phyloP scores from a whole-genome alignment of 2,797 vertebrate species.

The Sebastes reedi region DNA sequence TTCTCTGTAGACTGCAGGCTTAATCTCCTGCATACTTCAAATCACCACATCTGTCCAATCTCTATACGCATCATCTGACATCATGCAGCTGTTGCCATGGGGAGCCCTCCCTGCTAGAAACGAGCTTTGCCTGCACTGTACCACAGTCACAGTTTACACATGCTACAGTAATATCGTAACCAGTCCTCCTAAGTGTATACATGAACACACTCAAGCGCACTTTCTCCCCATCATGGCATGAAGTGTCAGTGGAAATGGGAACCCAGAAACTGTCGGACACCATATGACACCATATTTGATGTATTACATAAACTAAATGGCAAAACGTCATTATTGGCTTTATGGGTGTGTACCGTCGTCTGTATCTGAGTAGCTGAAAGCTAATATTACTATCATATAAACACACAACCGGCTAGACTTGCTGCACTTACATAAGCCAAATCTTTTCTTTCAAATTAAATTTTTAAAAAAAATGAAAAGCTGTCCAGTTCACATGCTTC shows the following conservation, averaged over 20 bases:
- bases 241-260: slow-evolving; percentile 1
- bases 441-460: neutral
- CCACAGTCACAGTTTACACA: slow-evolving; percentile 29
- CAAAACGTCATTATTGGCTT: slow-evolving; percentile 7
- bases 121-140: slow-evolving; percentile 31
- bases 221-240: neutral
- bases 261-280: neutral
- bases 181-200: neutral
- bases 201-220: neutral
- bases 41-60: slow-evolving; percentile 66
- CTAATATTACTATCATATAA: neutral
- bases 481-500: neutral
- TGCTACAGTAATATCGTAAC: slow-evolving; percentile 7
- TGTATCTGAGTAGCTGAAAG: neutral
- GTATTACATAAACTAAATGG: slow-evolving; percentile 6
- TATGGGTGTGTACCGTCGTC: neutral
- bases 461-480: neutral
- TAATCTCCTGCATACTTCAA: slow-evolving; percentile 53
- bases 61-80: slow-evolving; percentile 50
- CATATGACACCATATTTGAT: neutral
- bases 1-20: slow-evolving; percentile 36
- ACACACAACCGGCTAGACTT: neutral
- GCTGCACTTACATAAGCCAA: neutral
- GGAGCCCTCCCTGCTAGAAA: slow-evolving; percentile 17
- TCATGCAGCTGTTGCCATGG: slow-evolving; percentile 57